A percentile compares a stretch with the other conserved stretches of the same genome.
Conservation (phyloP, 1,140 invertebrate genomes). For the Saccostrea echinata region DNA sequence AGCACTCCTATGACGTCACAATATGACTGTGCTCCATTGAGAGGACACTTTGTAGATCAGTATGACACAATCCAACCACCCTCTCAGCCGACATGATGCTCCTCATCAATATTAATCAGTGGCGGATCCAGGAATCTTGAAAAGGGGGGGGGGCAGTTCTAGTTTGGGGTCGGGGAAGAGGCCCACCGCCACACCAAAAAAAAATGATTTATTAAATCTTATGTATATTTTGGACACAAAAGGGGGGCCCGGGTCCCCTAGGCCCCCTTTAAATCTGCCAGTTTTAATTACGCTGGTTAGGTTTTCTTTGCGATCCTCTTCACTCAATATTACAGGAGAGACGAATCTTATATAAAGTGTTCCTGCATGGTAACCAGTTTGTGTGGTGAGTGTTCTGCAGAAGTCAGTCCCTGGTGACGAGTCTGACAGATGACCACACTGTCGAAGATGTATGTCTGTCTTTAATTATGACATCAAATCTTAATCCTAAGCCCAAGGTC, state of each 20-base stretch:
- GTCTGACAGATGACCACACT: no score
- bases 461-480: no score
- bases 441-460: no score
- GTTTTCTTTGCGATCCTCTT: neutral
- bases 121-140: no score
- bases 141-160: no score
- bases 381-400: neutral
- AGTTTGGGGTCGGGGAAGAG: no score
- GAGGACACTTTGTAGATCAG: neutral
- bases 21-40: neutral
- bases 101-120: neutral
- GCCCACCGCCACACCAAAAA: no score
- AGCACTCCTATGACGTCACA: constrained; percentile 8
- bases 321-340: neutral
- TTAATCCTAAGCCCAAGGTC: no score
- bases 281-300: neutral
- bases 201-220: no score
- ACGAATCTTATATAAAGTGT: neutral
- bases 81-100: neutral
- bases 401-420: neutral
- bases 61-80: neutral
- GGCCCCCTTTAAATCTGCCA: no score
- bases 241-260: no score
- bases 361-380: neutral
- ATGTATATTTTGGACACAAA: no score